These are phyloP conservation scores for Trachelus tabidus DNA, from an alignment of 2,888 invertebrate species.

Conservation along the genomic window DNA sequence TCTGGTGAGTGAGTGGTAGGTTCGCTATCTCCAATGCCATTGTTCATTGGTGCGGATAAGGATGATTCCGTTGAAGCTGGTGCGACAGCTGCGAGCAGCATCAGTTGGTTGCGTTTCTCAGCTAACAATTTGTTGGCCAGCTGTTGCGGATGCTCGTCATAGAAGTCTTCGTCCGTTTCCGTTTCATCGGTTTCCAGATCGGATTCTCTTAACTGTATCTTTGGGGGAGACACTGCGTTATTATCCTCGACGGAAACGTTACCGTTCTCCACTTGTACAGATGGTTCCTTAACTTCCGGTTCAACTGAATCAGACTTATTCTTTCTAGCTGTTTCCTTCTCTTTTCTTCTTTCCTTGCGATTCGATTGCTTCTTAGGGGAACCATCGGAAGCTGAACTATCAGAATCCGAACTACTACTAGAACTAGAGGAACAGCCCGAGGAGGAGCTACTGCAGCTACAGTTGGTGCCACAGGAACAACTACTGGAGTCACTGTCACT, in stretches of 20 bases:
- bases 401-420: slow-evolving; percentile 71
- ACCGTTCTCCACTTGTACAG: slow-evolving; percentile 24
- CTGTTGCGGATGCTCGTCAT: slow-evolving; percentile 84
- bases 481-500: slow-evolving; percentile 80
- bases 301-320: slow-evolving; percentile 37
- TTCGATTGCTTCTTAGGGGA: slow-evolving; percentile 65
- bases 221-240: slow-evolving; percentile 55
- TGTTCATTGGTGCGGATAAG: slow-evolving; percentile 47
- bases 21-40: slow-evolving; percentile 43
- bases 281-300: slow-evolving; percentile 8
- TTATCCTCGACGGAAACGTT: slow-evolving; percentile 65
- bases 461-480: slow-evolving; percentile 86
- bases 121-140: slow-evolving; percentile 78
- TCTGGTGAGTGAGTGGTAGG: background rate
- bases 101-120: slow-evolving; percentile 79
- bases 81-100: slow-evolving; percentile 73
- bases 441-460: slow-evolving; percentile 82
- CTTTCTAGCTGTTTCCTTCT: slow-evolving; percentile 62
- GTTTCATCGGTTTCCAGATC: slow-evolving; percentile 88
- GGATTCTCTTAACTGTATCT: slow-evolving; percentile 79
- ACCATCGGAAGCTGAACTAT: slow-evolving; percentile 73
- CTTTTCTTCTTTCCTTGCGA: slow-evolving; percentile 64
- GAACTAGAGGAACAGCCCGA: slow-evolving; percentile 74
- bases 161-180: slow-evolving; percentile 89
- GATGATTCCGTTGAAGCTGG: slow-evolving; percentile 60